These are phyloP conservation scores for Sceloporus undulatus DNA, from an alignment of 2,113 vertebrate species.

Conservation along the genomic window DNA sequence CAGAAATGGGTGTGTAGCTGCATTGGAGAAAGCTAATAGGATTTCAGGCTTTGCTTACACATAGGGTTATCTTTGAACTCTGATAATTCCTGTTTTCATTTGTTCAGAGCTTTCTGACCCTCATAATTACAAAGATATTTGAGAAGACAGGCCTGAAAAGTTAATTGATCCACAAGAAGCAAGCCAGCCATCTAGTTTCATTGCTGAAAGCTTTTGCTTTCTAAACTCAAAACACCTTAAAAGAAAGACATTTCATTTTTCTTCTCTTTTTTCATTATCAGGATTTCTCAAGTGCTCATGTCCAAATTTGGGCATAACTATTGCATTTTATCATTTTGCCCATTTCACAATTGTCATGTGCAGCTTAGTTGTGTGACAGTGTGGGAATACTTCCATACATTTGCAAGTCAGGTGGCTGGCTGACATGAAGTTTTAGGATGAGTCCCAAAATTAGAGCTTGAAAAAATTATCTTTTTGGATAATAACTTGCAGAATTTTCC, in stretches of 20 bases:
- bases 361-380: not conserved
- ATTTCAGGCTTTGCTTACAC: not conserved
- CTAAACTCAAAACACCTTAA: not conserved
- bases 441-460: not conserved
- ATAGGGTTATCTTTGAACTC: not conserved
- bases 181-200: not conserved
- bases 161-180: not conserved
- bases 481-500: no score
- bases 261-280: no score
- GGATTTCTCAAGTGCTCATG: not conserved
- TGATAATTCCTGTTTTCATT: not conserved
- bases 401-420: not conserved
- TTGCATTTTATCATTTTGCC: not conserved
- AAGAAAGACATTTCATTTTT: no score
- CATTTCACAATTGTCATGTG: not conserved
- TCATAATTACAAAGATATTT: not conserved
- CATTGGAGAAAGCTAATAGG: not conserved
- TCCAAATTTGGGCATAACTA: not conserved
- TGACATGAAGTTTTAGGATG: not conserved
- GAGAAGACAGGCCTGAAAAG: not conserved
- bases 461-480: no score
- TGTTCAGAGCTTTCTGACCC: not conserved
- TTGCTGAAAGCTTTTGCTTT: not conserved
- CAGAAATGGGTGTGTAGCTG: not conserved
- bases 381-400: not conserved